These are phyloP conservation scores for Drosophila quadrilineata DNA, from an alignment of 1,140 invertebrate genomes.

Conservation along the genomic window DNA sequence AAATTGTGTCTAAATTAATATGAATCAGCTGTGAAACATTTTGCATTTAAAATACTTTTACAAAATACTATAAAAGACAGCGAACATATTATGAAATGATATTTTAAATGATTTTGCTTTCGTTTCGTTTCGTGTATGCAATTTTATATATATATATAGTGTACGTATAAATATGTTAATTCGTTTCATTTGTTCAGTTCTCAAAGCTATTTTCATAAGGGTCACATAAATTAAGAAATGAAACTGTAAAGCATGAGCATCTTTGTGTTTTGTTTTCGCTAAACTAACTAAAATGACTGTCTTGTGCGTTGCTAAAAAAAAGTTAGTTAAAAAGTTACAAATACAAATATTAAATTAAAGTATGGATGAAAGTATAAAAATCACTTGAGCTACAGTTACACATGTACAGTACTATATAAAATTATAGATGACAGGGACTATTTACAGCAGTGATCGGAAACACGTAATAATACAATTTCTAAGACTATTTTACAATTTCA, in stretches of 20 bases:
- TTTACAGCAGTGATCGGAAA: conserved; percentile 70
- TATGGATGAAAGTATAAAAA: conserved; percentile 38
- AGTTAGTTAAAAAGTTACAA: conserved; percentile 28
- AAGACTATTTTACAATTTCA: conserved; percentile 55
- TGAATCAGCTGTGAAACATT: conserved; percentile 57
- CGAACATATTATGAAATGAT: conserved; percentile 47
- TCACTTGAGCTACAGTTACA: conserved; percentile 50
- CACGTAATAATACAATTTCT: conserved; percentile 71
- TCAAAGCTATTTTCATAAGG: too few relatives aligned
- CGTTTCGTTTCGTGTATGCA: conserved; percentile 7
- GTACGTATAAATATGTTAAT: conserved; percentile 6
- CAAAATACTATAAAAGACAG: conserved; percentile 73
- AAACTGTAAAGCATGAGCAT: conserved; percentile 62
- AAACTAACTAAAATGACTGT: conserved; percentile 69
- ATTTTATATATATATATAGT: conserved; percentile 9
- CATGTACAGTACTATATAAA: conserved; percentile 50
- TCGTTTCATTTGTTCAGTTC: conserved; percentile 42
- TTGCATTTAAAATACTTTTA: conserved; percentile 71
- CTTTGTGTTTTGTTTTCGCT: conserved; percentile 56
- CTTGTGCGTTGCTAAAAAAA: conserved; percentile 59
- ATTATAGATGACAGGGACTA: conserved; percentile 60
- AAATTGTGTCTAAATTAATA: conserved; percentile 73
- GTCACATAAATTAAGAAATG: conserved; percentile 34
- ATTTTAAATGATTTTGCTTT: conserved; percentile 12
- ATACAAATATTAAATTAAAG: conserved; percentile 25